These are phyloP conservation scores for Perithous albicinctus DNA, from an alignment of 2,888 invertebrate genomes.

Conservation along the genomic window DNA sequence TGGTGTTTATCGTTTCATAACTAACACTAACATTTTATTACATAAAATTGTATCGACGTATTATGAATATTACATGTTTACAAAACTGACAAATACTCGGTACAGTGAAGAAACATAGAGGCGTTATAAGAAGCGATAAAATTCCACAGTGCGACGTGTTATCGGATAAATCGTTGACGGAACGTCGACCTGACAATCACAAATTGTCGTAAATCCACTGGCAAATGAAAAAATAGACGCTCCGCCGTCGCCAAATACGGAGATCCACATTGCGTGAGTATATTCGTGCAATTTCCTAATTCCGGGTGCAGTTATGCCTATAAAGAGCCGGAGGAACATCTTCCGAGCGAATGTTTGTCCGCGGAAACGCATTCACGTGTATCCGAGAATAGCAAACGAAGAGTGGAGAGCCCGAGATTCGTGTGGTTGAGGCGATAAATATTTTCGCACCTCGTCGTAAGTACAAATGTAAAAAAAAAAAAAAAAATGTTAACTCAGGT, in stretches of 20 bases:
- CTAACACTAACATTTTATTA: background rate
- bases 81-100: background rate
- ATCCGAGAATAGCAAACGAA: conserved; percentile 18
- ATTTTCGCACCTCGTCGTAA: conserved; percentile 10
- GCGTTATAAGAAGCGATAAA: background rate
- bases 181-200: background rate
- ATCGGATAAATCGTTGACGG: background rate
- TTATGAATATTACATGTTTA: background rate
- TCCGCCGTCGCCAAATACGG: background rate
- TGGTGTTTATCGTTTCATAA: no score
- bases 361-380: background rate
- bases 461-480: conserved; percentile 5
- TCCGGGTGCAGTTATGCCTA: conserved; percentile 3
- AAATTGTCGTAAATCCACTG: background rate
- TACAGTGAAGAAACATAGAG: background rate
- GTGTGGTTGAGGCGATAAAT: conserved; percentile 20
- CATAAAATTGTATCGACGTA: background rate
- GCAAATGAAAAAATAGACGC: background rate
- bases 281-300: background rate
- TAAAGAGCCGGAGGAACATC: background rate
- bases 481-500: no score
- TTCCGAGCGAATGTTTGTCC: conserved; percentile 10
- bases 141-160: conserved; percentile 2
- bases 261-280: background rate
- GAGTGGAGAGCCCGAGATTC: no score